Base-by-base conservation (phyloP, 2,797 vertebrate species). In the Spondyliosoma cantharus region DNA sequence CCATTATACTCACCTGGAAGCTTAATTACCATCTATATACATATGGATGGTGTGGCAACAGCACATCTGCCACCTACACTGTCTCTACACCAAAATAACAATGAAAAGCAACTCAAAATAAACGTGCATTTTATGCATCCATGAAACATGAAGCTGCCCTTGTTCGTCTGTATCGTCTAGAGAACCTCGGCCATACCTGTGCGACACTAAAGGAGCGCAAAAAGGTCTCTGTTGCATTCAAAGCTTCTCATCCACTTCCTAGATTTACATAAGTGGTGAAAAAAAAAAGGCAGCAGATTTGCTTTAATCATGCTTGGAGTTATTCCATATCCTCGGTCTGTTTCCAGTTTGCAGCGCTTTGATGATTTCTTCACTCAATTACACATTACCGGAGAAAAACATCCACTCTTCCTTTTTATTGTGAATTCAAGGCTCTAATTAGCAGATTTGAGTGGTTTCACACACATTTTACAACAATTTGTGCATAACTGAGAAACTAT, bases 271-370 rank as follows among this genome's bases (percentile, higher is more conserved):
- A 75, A 72, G 59, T 22, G 1, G 48, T 6, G n/a, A n/a, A 70
- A 68, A 43, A 53, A 68, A 57, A 75, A 56, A 66, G 13, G 49
- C 56, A 59, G 59, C 65, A 82, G 60, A 83, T 87, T 88, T 87
- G 81, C 74, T 77, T 86, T 67, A 80, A 88, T 74, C 70, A 45
- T 56, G 71, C 73, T 82, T 80, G 71, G 86, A 85, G 54, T 81
- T 71, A 46, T 75, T 87, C 76, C 86, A 85, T 54, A 74, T 74
- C 67, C 85, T 25, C n/a, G 1, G 72, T 69, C 63, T 80, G 73
- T 76, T 89, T 88, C 70, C 68, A 69, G 77, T 84, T 78, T 22
- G 24, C 64, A 50, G 25, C 15, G 60, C 86, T 90, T 89, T 89
- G 80, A 87, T 89, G 69, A 82, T 81, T 37, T 37, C 61, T 71